Percentiles rank a stretch among this genome's conserved stretches.
Evolutionary conservation across 1,140 invertebrate genomes (phyloP).

Genomic region (Bombus confusus): DNA sequence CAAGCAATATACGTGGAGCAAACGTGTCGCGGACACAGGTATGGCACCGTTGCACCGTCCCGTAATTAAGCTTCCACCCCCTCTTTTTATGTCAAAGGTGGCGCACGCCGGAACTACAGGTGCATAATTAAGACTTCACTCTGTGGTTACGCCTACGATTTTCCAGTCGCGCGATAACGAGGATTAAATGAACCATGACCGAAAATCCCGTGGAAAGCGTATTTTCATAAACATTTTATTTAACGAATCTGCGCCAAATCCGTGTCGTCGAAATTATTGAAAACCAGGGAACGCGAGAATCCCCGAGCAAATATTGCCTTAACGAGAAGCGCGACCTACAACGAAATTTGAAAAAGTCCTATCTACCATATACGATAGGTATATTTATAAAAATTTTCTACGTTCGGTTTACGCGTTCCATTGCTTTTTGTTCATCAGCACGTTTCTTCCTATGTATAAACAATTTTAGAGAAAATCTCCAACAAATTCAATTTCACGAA

Average conservation of each 20-base stretch:
- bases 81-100: slow-evolving; percentile 32
- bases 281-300: background rate
- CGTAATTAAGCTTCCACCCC: slow-evolving; percentile 39
- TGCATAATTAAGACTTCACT: slow-evolving; percentile 50
- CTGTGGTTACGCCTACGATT: slow-evolving; percentile 20
- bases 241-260: background rate
- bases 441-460: background rate
- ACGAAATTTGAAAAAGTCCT: no score
- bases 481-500: background rate
- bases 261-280: background rate
- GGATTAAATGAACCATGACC: slow-evolving; percentile 20
- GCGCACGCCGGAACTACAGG: slow-evolving; percentile 10
- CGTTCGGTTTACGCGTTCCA: no score
- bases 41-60: background rate
- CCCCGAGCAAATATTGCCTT: background rate
- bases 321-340: background rate
- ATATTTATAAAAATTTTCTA: no score
- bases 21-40: background rate
- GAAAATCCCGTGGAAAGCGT: background rate
- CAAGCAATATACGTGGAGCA: background rate
- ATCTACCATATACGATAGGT: no score
- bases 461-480: background rate
- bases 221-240: slow-evolving; percentile 1
- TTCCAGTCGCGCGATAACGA: slow-evolving; percentile 36
- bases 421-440: no score